Base-by-base conservation (phyloP, 2,113 vertebrate species). In the Epinephelus cyanopodus region DNA sequence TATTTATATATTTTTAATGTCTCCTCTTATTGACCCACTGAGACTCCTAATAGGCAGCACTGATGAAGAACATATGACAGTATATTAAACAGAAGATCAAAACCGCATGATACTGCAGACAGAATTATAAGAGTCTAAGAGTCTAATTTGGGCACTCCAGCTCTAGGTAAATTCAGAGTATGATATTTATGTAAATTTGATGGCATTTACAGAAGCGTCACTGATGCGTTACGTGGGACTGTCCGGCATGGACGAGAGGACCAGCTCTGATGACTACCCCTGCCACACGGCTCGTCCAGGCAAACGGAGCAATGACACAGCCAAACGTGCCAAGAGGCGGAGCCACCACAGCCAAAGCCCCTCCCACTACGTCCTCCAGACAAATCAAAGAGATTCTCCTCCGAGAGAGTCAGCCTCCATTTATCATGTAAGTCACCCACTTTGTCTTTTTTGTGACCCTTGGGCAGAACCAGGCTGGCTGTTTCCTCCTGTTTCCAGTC, bases 321-420 rank as follows among this genome's bases (percentile, higher is more conserved):
- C 97, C 52, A 99, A 98, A 77, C 97, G 98, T 11, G 95, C 96
- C 39, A 99, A 98, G 95, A 99, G 98, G 96, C 98, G 98, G 61
- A 96, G 97, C 75, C 98, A 99, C 88, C 99, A 99, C 93, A 96
- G 96, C 37, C 96, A 95, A 85, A 99, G 98, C 91, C 98, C 98
- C 70, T 97, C 96, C 91, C 98, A 98, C 95, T 99, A 99, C 66
- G 96, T 97, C 0, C 92, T 99, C 37, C 95, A 97, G 73, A 95
- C 97, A 57, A 96, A 96, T 93, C 96, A 98, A 92, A 98, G 98
- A 95, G 98, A 99, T 54, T 97, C 97, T 2, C 97, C 97, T 63
- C 97, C 96, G 65, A 95, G 96, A 75, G 98, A 99, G 81, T 93
- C 97, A 47, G 94, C 97, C 79, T 96, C 98, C 48, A 90, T 97